These are phyloP conservation scores for Diabrotica virgifera DNA, from an alignment of 1,140 invertebrate genomes.

Conservation along the genomic window DNA sequence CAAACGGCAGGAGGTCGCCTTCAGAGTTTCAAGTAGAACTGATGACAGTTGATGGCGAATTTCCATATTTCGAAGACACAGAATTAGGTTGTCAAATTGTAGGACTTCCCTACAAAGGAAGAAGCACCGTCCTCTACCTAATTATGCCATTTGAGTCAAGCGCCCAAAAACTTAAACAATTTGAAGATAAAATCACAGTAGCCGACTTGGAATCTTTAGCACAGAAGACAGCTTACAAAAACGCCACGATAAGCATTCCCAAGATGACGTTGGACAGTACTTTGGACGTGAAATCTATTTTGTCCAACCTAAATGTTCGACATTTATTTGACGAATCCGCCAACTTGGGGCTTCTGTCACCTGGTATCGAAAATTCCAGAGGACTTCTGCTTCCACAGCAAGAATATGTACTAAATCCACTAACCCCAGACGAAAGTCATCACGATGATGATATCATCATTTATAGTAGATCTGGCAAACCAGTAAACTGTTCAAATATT, in stretches of 20 bases:
- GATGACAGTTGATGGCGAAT: slow-evolving; percentile 61
- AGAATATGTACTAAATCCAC: slow-evolving; percentile 18
- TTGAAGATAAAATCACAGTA: slow-evolving; percentile 54
- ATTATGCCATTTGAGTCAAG: slow-evolving; percentile 60
- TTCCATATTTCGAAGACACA: slow-evolving; percentile 56
- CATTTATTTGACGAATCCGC: slow-evolving; percentile 59
- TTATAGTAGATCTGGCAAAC: slow-evolving; percentile 37
- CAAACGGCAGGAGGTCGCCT: slow-evolving; percentile 48
- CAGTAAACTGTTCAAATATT: slow-evolving; percentile 39
- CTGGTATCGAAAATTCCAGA: slow-evolving; percentile 31
- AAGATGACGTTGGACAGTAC: slow-evolving; percentile 63
- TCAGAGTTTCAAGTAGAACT: slow-evolving; percentile 55
- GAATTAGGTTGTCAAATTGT: slow-evolving; percentile 60
- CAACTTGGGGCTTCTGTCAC: slow-evolving; percentile 59
- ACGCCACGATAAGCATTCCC: slow-evolving; percentile 61
- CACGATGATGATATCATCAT: slow-evolving; percentile 33
- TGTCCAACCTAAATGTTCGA: slow-evolving; percentile 56
- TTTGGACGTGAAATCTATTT: slow-evolving; percentile 52
- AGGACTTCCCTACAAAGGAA: slow-evolving; percentile 68
- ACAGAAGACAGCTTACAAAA: slow-evolving; percentile 48
- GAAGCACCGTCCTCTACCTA: slow-evolving; percentile 65
- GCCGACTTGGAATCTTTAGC: slow-evolving; percentile 56
- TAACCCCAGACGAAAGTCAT: slow-evolving; percentile 9
- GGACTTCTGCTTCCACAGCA: background rate
- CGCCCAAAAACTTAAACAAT: slow-evolving; percentile 46